These are phyloP conservation scores for Synergus laeviventris DNA, from an alignment of 2,888 invertebrate species.

Conservation along the genomic window DNA sequence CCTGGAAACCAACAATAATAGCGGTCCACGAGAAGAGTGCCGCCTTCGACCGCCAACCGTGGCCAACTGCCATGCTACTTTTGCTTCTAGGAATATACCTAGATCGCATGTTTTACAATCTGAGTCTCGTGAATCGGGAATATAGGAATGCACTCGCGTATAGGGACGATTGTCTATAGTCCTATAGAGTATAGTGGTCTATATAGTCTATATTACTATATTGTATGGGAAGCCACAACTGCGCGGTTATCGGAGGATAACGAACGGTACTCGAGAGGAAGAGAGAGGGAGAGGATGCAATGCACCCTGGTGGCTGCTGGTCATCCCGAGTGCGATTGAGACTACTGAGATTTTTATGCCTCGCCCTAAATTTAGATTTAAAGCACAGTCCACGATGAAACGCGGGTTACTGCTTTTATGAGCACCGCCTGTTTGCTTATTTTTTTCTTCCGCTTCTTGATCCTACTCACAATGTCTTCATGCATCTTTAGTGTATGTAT, in stretches of 20 bases:
- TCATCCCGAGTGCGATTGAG: conserved; percentile 45
- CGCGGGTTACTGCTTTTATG: conserved; percentile 37
- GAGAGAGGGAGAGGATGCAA: conserved; percentile 33
- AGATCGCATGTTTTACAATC: conserved; percentile 51
- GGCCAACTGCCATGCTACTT: conserved; percentile 60
- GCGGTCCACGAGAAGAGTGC: conserved; percentile 56
- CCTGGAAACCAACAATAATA: conserved; percentile 71
- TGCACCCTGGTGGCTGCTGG: conserved; percentile 45
- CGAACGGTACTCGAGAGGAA: conserved; percentile 28
- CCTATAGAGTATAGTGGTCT: conserved; percentile 27
- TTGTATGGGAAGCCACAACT: conserved; percentile 25
- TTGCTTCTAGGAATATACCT: conserved; percentile 68
- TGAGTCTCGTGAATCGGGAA: conserved; percentile 38
- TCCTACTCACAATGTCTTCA: conserved; percentile 27
- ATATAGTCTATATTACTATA: conserved; percentile 19
- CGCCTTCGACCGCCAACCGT: conserved; percentile 59
- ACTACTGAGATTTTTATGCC: conserved; percentile 40
- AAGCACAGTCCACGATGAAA: conserved; percentile 38
- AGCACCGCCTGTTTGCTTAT: conserved; percentile 46
- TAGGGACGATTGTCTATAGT: conserved; percentile 34
- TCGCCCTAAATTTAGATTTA: conserved; percentile 41
- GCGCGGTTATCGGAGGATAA: conserved; percentile 33
- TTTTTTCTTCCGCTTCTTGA: conserved; percentile 30
- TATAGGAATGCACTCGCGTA: conserved; percentile 23
- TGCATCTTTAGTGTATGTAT: background rate